Evolutionary conservation across 2,888 invertebrate species (phyloP).

Genomic region (Netelia fuscicornis): DNA sequence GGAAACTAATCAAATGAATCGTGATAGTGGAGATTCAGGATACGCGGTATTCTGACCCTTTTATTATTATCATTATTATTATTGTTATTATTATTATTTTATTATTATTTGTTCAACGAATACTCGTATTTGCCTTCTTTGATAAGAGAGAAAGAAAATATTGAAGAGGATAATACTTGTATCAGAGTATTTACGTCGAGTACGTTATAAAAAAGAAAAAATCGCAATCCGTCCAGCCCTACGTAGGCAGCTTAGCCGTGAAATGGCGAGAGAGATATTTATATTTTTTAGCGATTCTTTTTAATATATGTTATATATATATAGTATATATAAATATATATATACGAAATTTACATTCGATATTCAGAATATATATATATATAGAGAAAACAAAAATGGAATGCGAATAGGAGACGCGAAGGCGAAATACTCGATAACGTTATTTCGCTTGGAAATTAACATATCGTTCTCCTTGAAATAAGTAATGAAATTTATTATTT

Average conservation of each 20-base stretch:
- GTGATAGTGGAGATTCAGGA: constrained; percentile 65
- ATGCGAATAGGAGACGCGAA: constrained; percentile 47
- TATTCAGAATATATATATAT: constrained; percentile 35
- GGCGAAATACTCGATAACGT: constrained; percentile 52
- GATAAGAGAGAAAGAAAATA: constrained; percentile 20
- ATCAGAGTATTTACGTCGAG: constrained; percentile 21
- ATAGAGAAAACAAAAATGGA: constrained; percentile 23
- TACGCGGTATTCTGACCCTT: constrained; percentile 58
- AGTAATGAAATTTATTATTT: constrained; percentile 8
- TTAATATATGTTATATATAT: constrained; percentile 70
- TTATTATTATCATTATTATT: constrained; percentile 41
- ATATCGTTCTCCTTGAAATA: constrained; percentile 13
- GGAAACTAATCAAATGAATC: constrained; percentile 66
- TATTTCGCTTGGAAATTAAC: constrained; percentile 30
- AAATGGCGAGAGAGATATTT: constrained; percentile 77
- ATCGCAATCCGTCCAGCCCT: constrained; percentile 82
- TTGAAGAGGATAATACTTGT: constrained; percentile 42
- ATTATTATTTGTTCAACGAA: constrained; percentile 46
- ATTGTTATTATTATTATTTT: constrained; percentile 55
- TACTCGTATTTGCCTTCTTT: constrained; percentile 42
- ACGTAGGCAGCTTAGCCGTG: constrained; percentile 80
- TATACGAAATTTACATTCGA: not conserved
- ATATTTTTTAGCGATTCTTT: constrained; percentile 78
- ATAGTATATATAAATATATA: not conserved
- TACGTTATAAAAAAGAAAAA: constrained; percentile 46